Evolutionary conservation across 2,797 vertebrate genomes (phyloP).

Genomic region (Rhodeus uyekii): DNA sequence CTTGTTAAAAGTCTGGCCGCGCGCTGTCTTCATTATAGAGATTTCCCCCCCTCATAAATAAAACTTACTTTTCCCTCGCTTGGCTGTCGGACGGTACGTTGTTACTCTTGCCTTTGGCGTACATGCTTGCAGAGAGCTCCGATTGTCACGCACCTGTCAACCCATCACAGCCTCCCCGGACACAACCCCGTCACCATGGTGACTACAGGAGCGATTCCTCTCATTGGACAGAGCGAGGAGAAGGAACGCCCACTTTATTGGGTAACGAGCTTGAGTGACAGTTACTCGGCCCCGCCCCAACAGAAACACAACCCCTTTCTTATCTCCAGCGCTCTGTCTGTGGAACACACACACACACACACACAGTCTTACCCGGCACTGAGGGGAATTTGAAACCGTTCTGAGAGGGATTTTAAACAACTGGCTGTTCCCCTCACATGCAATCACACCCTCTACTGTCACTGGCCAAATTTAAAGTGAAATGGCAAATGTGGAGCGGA

Average conservation of each 20-base stretch:
- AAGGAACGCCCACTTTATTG: constrained; percentile 67
- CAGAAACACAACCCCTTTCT: constrained; percentile 51
- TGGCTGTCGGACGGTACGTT: constrained; percentile 84
- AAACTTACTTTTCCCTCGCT: constrained; percentile 83
- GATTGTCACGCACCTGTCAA: constrained; percentile 87
- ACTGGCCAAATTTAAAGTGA: constrained; percentile 49
- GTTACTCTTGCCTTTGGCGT: constrained; percentile 87
- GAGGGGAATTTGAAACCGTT: constrained; percentile 85
- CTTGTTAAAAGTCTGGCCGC: constrained; percentile 43
- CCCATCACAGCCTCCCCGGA: constrained; percentile 84
- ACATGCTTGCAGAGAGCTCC: constrained; percentile 86
- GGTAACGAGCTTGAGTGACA: constrained; percentile 67
- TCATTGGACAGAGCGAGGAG: constrained; percentile 72
- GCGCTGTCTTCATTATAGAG: constrained; percentile 50
- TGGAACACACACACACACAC: constrained; percentile 35
- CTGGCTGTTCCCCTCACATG: constrained; percentile 77
- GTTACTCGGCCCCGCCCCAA: constrained; percentile 52
- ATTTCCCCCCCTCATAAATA: constrained; percentile 55
- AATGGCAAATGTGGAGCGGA: constrained; percentile 50
- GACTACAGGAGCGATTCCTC: constrained; percentile 74
- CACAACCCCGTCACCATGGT: constrained; percentile 85
- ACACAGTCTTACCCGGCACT: constrained; percentile 64
- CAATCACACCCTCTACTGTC: constrained; percentile 71
- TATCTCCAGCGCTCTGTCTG: constrained; percentile 41
- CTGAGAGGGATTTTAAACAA: constrained; percentile 87